Base-by-base conservation (phyloP, 2,113 vertebrate genomes). In the Cyrtonyx montezumae region DNA sequence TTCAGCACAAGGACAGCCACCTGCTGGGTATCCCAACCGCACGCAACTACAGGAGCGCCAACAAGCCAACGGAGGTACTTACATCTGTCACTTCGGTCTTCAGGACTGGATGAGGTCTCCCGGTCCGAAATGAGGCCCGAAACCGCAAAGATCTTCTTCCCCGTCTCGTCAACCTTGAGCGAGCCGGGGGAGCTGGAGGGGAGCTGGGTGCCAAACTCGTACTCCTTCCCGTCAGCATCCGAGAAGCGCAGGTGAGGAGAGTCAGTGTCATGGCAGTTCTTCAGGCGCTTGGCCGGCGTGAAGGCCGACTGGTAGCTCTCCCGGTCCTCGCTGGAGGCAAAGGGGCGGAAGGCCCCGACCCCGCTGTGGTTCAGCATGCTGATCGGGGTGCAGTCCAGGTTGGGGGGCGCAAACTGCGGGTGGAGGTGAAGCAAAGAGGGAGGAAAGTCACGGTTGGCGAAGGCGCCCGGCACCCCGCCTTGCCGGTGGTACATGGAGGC, bases 401-500 rank as follows among this genome's bases (percentile, higher is more conserved):
- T 99, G 74, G 99, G 99, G 85, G 99, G 99, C 23, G 99, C 99
- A 93, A 99, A 99, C 97, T 99, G 99, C 75, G 99, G 99, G 96
- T 99, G 99, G 63, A 99, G 99, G 96, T 99, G 99, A 80, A 99
- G 98, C 86, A 99, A 98, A 84, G 99, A 99, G 0, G 99, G 99
- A 82, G 99, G 99, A 87, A 99, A 99, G 98, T 99, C 99, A 94
- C 99, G 98, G 97, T 99, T 99, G 48, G 99, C 98, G 96, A 99
- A 99, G 6, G 99, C 98, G 79, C 99, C 98, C 0, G 99, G 99
- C 78, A 99, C 99, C n/a, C 97, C 99, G 2, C 99, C 98, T 97
- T 99, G 99, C 88, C 99, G 98, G 95, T 99, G 99, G 92, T 99
- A 99, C 99, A 99, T 99, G 88, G 99, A 99, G 79, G 99, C 99